Conservation (phyloP, 2,797 vertebrate species). For the Eulemur coronatus region DNA sequence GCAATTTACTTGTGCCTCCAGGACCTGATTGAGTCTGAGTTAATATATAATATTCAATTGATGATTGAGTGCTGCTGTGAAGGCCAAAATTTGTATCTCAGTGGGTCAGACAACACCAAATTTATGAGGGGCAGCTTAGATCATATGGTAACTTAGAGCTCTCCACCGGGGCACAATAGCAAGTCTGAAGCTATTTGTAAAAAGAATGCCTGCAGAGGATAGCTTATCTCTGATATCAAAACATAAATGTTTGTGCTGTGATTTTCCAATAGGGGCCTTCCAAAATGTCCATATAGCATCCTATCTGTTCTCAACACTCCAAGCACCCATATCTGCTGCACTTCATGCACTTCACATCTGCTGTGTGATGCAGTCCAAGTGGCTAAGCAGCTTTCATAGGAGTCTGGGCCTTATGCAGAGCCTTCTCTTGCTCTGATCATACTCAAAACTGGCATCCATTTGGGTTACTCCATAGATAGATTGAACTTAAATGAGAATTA, state of each 20-base stretch:
- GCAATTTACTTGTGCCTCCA: background rate
- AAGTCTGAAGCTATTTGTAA: slow-evolving; percentile 1
- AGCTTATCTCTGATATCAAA: background rate
- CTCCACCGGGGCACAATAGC: background rate
- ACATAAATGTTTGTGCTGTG: background rate
- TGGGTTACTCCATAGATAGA: background rate
- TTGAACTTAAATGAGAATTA: background rate
- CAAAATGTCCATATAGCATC: background rate
- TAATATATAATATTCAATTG: background rate
- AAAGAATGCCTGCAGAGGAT: background rate
- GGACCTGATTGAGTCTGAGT: background rate
- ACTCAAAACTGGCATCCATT: background rate
- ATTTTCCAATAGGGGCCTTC: background rate
- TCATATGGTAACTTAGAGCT: background rate
- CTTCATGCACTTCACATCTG: background rate
- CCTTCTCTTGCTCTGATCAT: background rate
- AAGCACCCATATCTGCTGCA: background rate
- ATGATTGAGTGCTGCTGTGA: background rate
- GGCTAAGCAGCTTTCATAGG: background rate
- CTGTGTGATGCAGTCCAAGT: background rate
- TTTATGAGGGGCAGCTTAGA: background rate
- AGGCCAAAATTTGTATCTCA: background rate
- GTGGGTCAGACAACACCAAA: background rate
- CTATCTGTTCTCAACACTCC: background rate
- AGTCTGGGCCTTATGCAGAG: background rate